Conservation (phyloP, 2,797 vertebrate species). For the Falco columbarius region DNA sequence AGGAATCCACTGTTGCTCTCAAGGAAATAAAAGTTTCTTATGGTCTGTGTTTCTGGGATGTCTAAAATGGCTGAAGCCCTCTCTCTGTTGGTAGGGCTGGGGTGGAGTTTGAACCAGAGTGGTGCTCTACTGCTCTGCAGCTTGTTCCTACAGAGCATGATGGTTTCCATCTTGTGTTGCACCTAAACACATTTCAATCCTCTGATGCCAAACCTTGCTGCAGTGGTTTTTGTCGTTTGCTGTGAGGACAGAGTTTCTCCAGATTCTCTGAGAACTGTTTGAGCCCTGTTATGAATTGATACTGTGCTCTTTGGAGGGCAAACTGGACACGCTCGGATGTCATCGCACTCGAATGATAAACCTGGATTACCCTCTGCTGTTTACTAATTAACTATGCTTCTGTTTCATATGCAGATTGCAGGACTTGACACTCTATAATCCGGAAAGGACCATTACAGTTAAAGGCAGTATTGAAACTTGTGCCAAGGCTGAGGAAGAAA, state of each 20-base stretch:
- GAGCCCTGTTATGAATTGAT: neutral
- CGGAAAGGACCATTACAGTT: constrained; percentile 95
- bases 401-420: constrained; percentile 84
- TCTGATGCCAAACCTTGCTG: neutral
- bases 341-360: neutral
- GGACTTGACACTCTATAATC: constrained; percentile 96
- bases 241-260: neutral
- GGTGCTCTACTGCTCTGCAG: neutral
- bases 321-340: rapidly evolving
- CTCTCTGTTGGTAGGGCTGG: neutral
- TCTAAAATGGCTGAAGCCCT: neutral
- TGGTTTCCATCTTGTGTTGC: neutral
- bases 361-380: neutral
- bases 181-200: rapidly evolving
- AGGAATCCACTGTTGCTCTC: neutral
- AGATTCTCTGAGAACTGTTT: neutral
- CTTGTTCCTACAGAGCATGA: rapidly evolving
- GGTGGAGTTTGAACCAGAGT: neutral
- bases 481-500: constrained; percentile 91
- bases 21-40: neutral
- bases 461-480: constrained; percentile 91
- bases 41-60: neutral
- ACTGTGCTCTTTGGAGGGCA: neutral
- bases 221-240: neutral
- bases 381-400: neutral